Conservation (phyloP, 2,113 vertebrate species). For the Esox niger region DNA sequence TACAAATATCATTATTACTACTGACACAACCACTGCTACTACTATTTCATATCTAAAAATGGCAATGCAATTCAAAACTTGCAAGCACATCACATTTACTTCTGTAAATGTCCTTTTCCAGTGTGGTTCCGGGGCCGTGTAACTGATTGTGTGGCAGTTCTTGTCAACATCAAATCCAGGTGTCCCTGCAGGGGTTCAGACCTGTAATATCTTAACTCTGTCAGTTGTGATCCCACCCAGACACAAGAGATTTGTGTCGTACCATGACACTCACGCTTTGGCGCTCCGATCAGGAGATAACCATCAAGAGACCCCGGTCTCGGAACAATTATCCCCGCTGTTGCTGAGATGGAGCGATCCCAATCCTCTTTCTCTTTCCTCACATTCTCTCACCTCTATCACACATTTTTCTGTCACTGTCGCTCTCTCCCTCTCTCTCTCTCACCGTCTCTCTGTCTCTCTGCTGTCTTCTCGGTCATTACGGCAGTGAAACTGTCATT, state of each 20-base stretch:
- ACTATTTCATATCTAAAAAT: no score
- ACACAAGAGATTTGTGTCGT: slow-evolving; percentile 13
- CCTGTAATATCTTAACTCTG: slow-evolving; percentile 8
- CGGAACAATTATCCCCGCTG: slow-evolving; percentile 20
- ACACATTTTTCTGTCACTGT: background rate
- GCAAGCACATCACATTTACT: no score
- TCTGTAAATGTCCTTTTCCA: no score
- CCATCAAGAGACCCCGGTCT: slow-evolving; percentile 16
- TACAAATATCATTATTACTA: no score
- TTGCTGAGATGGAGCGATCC: slow-evolving; percentile 9
- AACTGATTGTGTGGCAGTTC: slow-evolving; percentile 13
- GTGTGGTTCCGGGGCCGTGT: slow-evolving; percentile 1
- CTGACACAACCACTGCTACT: no score
- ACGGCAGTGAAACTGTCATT: background rate
- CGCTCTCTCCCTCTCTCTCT: background rate
- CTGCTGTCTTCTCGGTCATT: background rate
- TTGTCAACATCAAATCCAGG: slow-evolving; percentile 17
- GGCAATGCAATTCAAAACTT: no score
- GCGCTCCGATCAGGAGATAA: slow-evolving; percentile 9
- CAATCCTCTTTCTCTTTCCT: no score
- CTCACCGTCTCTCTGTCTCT: background rate
- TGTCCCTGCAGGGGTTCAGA: background rate
- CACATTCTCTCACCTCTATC: background rate
- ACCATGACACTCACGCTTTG: background rate
- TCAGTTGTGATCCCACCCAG: background rate